These are phyloP conservation scores for Poecilobothrus nobilitatus DNA, from an alignment of 2,888 invertebrate species.

Conservation along the genomic window DNA sequence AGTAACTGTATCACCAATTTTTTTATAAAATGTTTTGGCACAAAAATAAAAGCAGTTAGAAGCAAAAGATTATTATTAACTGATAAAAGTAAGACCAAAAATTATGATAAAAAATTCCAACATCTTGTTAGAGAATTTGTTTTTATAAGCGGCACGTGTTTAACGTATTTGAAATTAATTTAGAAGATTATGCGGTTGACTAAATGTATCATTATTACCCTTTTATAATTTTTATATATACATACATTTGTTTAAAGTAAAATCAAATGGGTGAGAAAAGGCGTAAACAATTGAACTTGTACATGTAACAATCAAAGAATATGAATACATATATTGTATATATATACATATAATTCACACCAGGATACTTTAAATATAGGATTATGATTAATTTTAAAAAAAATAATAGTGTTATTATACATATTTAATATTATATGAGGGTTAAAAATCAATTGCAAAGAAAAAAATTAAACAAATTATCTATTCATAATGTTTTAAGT, in stretches of 20 bases:
- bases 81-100: background rate
- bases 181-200: background rate
- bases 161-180: conserved; percentile 6
- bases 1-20: background rate
- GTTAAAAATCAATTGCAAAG: too few species aligned
- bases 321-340: too few species aligned
- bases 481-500: too few species aligned
- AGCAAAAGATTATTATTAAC: background rate
- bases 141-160: conserved; percentile 2
- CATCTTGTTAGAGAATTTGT: background rate
- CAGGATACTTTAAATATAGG: too few species aligned
- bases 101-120: background rate
- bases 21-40: background rate
- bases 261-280: background rate
- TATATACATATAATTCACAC: too few species aligned
- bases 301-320: too few species aligned
- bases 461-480: too few species aligned
- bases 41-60: background rate
- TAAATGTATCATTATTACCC: background rate
- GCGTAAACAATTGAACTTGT: background rate
- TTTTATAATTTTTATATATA: too few species aligned
- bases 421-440: too few species aligned
- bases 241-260: too few species aligned
- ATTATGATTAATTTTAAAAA: too few species aligned
- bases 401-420: too few species aligned